These are phyloP conservation scores for Drosophila prolongata DNA, from an alignment of 2,888 invertebrate genomes.

Conservation along the genomic window DNA sequence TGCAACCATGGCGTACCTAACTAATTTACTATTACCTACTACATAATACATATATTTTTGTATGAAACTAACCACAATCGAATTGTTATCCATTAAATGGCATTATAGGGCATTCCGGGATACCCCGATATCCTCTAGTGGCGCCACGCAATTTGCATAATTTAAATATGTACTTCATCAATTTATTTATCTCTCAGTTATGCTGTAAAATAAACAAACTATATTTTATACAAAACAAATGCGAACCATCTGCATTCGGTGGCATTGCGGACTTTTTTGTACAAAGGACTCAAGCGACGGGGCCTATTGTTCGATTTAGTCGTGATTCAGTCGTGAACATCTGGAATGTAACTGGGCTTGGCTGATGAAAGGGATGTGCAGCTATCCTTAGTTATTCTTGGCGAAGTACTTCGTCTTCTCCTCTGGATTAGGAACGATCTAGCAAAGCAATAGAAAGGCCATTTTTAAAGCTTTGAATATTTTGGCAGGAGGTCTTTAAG, in stretches of 20 bases:
- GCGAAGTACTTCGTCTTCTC: conserved; percentile 93
- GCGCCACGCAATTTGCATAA: conserved; percentile 23
- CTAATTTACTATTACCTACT: conserved; percentile 35
- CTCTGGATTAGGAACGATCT: conserved; percentile 93
- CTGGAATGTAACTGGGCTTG: conserved; percentile 41
- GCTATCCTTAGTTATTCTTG: conserved; percentile 84
- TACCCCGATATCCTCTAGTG: conserved; percentile 3
- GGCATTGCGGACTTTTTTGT: conserved; percentile 13
- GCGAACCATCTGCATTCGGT: conserved; percentile 5
- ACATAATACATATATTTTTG: conserved; percentile 33
- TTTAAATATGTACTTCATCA: conserved; percentile 39
- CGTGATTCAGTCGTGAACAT: conserved; percentile 48
- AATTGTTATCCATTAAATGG: conserved; percentile 32
- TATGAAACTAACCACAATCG: conserved; percentile 36
- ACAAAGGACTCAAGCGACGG: conserved; percentile 27
- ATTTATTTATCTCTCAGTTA: conserved; percentile 45
- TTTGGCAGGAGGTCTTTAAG: no score
- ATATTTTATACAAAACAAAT: conserved; percentile 61
- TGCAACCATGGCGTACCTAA: conserved; percentile 40
- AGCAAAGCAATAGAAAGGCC: conserved; percentile 48
- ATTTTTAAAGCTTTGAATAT: no score
- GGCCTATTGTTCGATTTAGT: conserved; percentile 27
- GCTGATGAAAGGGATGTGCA: background rate
- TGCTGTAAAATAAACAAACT: conserved; percentile 62
- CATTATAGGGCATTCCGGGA: conserved; percentile 9